Evolutionary conservation across 2,888 invertebrate genomes (phyloP), one percentile per base, ranked within the genome.

Genomic region (Nasonia oneida): DNA sequence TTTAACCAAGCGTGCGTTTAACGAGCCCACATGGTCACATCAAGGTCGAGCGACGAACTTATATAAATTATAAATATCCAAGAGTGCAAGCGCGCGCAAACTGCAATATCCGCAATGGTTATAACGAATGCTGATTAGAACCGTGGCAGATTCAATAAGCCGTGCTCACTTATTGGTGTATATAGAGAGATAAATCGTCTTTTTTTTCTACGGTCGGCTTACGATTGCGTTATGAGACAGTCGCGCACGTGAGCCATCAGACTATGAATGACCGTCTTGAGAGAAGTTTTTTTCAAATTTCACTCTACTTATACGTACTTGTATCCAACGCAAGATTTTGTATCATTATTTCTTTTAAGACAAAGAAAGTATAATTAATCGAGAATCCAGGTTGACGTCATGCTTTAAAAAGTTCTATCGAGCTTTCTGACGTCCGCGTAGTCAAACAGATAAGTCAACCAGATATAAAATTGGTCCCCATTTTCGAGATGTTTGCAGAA

Each of bases 51-150:
- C 15, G 8, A 39, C 14, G 37, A 18, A 42, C 39, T 71, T 39
- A 42, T 39, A 15, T 15, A 50, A 14, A 23, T 57, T 57, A 57
- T 15, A 37, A 18, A 37, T 8, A 18, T 70, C 6, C 18, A 70
- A 70, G 39, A 37, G 37, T 37, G 42, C n/a, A 61, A 14, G n/a
- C 50, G 3, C 42, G n/a, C 3, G 71, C 37, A 42, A 39, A 42
- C n/a, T 42, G 39, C 71, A 73, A 73, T 73, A 73, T 42, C 39
- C 42, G 71, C 71, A 39, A 73, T 73, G 42, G 71, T n/a, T 73
- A 29, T 29, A 73, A 73, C 42, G 39, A 73, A 42, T 42, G 18
- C 39, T 42, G 71, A 42, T 73, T 73, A 73, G 39, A 73, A 29
- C 14, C 14, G 10, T 10, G 42, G 8, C 71, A 42, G 71, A 73